Conservation (phyloP, 2,888 invertebrate genomes). For the Pyrrhosoma nymphula region DNA sequence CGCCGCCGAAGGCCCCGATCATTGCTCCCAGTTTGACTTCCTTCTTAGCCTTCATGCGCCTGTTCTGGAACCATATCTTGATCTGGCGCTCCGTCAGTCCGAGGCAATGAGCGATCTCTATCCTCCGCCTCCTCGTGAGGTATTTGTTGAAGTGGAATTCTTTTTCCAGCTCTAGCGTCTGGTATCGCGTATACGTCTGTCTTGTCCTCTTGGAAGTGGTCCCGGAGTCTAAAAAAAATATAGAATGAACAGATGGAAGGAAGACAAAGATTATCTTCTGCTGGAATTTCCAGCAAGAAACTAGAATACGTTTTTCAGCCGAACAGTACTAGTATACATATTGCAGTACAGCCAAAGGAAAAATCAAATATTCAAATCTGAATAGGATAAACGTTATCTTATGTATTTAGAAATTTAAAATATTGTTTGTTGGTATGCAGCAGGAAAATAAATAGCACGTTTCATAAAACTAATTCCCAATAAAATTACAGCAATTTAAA, state of each 20-base stretch:
- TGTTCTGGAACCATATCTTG: conserved; percentile 79
- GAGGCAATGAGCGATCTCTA: conserved; percentile 79
- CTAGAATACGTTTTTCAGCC: background rate
- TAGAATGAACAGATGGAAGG: background rate
- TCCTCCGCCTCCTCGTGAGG: conserved; percentile 78
- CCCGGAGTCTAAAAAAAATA: conserved; percentile 75
- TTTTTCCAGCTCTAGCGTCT: conserved; percentile 78
- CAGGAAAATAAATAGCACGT: no score
- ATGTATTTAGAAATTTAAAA: no score
- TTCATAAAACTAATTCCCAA: no score
- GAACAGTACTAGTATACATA: no score
- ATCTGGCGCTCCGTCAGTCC: conserved; percentile 79
- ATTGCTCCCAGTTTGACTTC: conserved; percentile 73
- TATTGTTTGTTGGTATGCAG: no score
- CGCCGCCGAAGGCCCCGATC: conserved; percentile 25
- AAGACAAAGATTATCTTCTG: background rate
- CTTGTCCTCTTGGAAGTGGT: conserved; percentile 76
- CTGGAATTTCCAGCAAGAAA: background rate
- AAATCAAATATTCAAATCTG: no score
- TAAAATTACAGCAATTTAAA: no score
- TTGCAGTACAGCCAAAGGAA: no score
- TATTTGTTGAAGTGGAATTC: conserved; percentile 81
- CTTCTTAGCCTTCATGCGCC: conserved; percentile 79
- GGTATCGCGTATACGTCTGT: conserved; percentile 76
- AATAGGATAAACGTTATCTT: no score